Base-by-base conservation (phyloP, 2,888 invertebrate species). In the Agrilus cyanescens region DNA sequence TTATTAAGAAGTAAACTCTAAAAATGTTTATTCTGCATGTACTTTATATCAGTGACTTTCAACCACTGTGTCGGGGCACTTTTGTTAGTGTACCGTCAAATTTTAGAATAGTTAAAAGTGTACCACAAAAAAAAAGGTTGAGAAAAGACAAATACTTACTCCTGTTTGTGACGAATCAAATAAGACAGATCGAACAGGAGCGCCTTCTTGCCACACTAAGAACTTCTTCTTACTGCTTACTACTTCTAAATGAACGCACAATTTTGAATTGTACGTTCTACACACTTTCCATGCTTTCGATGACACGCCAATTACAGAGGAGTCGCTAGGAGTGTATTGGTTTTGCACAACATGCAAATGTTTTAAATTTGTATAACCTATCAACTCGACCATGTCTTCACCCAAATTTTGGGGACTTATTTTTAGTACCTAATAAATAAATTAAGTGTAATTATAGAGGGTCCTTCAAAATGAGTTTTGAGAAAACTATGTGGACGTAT, bases 291-390 rank as follows among this genome's bases (percentile, higher is more conserved):
- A 72, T 1, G 64, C 61, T 46, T 63, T 65, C 1, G 58, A 57
- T 12, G 65, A 66, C 49, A 77, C 75, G 46, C 74, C 63, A 47
- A 64, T 67, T 32, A 75, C 66, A 12, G 67, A 63, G 1, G 68
- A 56, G 37, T 75, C 73, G 40, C 70, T 69, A 1, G 80, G 76
- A 16, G 80, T 77, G 49, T 79, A 81, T 36, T 73, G 67, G 60
- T 85, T 87, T 63, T 88, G 86, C 12, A 83, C 61, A 40, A 88
- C 74, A 59, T 84, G 78, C 47, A 88, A 65, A 55, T 85, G 78
- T 44, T 69, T 66, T 41, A 87, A 57, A 50, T 71, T 72, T 2
- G 75, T 76, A 46, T 78, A 72, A n/a, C 78, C 78, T 33, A 86
- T 59, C 36, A 85, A 63, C 48, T 78, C 71, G 14, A 86, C 59